Percentiles rank a stretch among this genome's conserved stretches.
These are phyloP conservation scores for Drosophila nr. perissopoda DNA, from an alignment of 2,888 invertebrate genomes.

Conservation along the genomic window DNA sequence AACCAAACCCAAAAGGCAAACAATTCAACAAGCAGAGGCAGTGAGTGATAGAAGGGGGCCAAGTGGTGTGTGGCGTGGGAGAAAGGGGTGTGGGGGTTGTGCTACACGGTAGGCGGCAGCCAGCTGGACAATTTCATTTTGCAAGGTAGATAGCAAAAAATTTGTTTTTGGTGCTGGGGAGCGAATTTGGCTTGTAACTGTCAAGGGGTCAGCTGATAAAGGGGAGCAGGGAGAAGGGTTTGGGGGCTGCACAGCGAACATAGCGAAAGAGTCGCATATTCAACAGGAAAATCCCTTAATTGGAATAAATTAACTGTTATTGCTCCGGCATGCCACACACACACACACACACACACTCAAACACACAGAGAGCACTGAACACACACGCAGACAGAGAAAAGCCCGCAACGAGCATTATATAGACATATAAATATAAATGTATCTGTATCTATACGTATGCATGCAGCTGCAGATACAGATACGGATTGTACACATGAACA, in stretches of 20 bases:
- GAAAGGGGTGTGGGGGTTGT: not conserved
- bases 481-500: constrained; percentile 32
- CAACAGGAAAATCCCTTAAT: constrained; percentile 84
- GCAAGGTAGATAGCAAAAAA: constrained; percentile 43
- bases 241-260: constrained; percentile 5
- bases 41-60: constrained; percentile 11
- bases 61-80: not conserved
- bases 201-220: constrained; percentile 38
- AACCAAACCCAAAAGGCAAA: constrained; percentile 64
- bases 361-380: constrained; percentile 24
- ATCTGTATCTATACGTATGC: constrained; percentile 4
- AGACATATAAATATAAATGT: constrained; percentile 37
- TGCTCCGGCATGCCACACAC: constrained; percentile 64
- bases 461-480: constrained; percentile 12
- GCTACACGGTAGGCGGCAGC: constrained; percentile 15
- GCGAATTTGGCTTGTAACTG: constrained; percentile 45
- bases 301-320: constrained; percentile 83
- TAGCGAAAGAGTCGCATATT: constrained; percentile 69
- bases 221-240: not conserved
- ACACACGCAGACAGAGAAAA: constrained; percentile 41
- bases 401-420: constrained; percentile 47
- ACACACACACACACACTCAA: constrained; percentile 40
- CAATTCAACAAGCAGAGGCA: constrained; percentile 47
- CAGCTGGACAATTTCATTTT: constrained; percentile 65
- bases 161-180: not conserved